Evolutionary conservation across 2,113 vertebrate genomes (phyloP), one percentile per base, ranked within the genome.

Genomic region (Malurus elegans): DNA sequence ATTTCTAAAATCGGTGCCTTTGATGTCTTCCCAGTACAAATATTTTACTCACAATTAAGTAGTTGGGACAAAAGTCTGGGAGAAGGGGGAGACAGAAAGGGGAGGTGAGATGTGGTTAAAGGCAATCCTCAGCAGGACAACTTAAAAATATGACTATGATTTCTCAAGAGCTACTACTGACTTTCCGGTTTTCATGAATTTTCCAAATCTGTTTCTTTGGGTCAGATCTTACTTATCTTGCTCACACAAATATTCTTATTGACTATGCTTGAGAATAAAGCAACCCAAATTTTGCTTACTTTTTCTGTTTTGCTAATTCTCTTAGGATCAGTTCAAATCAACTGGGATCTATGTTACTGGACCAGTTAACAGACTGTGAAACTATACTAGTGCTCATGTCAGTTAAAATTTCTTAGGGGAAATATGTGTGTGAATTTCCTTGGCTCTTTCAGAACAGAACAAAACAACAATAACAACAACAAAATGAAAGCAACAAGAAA

Each of bases 1-100:
- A 86, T 96, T 96, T 96, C 90, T 96, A 94, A 94, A 96, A 74
- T 76, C 73, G 47, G 57, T 57, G 79, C 72, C 94, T 97, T 97
- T 98, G 94, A 97, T 97, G 93, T 96, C 92, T 92, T 96, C 93
- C 97, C 92, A 96, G 69, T 79, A 93, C 79, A 98, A 98, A 97
- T 96, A 95, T 90, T 97, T 91, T 84, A 75, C 73, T 95, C 87
- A 76, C 73, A 96, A 92, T 79, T 92, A 97, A 96, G 66, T 51
- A 87, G 80, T 95, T 78, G 84, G 85, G 76, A 92, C 80, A 88
- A 95, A 95, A 95, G 64, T 88, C 79, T 90, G 42, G 34, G 32
- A 90, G 83, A 88, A 88, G 64, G 32, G 71, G 72, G 54, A 92
- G 72, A 75, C 45, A 92, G 60, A 92, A 90, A 78, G 72, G 31